A percentile compares a stretch with the other conserved stretches of the same genome.
These are phyloP conservation scores for Anguilla pacifica DNA, from an alignment of 2,797 vertebrate species.

Conservation along the genomic window DNA sequence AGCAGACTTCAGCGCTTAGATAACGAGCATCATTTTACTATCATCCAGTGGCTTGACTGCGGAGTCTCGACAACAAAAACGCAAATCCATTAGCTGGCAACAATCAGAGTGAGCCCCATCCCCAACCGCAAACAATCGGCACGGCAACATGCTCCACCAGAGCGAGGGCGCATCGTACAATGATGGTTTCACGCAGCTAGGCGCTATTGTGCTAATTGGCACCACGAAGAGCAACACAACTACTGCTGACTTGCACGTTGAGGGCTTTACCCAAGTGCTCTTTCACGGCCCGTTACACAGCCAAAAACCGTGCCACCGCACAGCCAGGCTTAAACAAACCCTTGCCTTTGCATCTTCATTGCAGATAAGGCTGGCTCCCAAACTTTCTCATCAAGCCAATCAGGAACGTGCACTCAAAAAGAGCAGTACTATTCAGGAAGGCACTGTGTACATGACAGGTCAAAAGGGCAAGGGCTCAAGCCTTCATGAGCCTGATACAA, in stretches of 20 bases:
- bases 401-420: background rate
- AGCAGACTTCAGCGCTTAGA: background rate
- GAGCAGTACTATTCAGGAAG: background rate
- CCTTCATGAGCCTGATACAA: background rate
- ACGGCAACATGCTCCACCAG: background rate
- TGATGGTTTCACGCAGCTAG: background rate
- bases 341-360: background rate
- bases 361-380: background rate
- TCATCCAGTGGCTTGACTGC: constrained; percentile 1
- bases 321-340: background rate
- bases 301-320: background rate
- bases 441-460: background rate
- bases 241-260: background rate
- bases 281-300: background rate
- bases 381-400: background rate
- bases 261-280: background rate
- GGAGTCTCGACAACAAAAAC: background rate
- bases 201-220: background rate
- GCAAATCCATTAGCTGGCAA: background rate
- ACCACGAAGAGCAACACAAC: background rate
- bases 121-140: background rate
- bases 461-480: background rate
- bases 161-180: background rate
- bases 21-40: background rate
- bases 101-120: background rate